Percentiles rank a stretch among this genome's conserved stretches.
These are phyloP conservation scores for Crenuchus spilurus DNA, from an alignment of 2,797 vertebrate species.

Conservation along the genomic window DNA sequence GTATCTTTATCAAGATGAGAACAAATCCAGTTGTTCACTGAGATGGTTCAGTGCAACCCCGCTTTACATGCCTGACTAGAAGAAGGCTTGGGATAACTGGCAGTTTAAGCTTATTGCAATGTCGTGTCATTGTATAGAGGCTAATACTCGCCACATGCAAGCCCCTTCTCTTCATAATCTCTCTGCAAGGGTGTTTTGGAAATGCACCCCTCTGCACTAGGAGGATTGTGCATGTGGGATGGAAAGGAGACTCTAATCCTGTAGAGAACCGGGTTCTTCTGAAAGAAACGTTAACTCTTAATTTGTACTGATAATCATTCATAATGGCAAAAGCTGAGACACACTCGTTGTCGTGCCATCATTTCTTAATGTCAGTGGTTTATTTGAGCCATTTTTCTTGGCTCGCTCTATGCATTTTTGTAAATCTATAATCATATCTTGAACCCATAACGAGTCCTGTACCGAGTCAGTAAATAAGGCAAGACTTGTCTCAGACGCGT, in stretches of 20 bases:
- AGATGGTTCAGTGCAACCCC: not conserved
- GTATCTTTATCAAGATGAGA: not conserved
- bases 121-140: not conserved
- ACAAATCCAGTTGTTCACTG: not conserved
- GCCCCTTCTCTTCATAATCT: slow-evolving; percentile 1
- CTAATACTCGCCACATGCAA: not conserved
- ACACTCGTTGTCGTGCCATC: not conserved
- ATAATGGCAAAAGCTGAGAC: not conserved
- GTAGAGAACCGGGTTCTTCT: not conserved
- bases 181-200: not conserved
- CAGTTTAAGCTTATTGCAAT: not conserved
- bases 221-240: not conserved
- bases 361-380: not conserved
- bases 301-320: slow-evolving; percentile 3
- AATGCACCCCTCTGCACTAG: not conserved
- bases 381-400: not conserved
- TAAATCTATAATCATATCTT: not conserved
- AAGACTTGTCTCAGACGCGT: not conserved
- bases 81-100: not conserved
- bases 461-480: not conserved
- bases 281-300: not conserved
- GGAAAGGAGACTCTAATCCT: not conserved
- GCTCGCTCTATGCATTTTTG: not conserved
- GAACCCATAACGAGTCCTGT: not conserved
- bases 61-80: no score